Base-by-base conservation (phyloP, 2,888 invertebrate genomes). In the Andrena marginata region DNA sequence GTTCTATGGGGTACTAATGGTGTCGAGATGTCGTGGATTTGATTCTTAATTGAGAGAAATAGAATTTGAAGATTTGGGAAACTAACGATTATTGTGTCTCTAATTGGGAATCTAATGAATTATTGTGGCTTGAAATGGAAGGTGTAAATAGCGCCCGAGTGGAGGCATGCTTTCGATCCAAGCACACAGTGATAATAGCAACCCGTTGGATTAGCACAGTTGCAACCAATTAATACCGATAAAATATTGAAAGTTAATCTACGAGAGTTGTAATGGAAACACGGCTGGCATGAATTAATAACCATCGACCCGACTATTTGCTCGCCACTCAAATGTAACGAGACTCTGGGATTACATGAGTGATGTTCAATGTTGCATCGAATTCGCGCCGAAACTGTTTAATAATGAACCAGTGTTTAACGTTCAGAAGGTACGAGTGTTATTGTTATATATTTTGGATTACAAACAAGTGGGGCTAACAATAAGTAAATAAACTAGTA, bases 201-300 rank as follows among this genome's bases (percentile, higher is more conserved):
- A 8, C 60, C 8, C 31, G 33, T 8, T 4, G 20, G 31, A 42
- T 31, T 33, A 62, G 4, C 13, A 20, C 20, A 20, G 10, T 35
- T 33, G 31, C 29, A n/a, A 62, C 35, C 10, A 33, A 33, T 35
- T 8, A 33, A 35, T 35, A 35, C 8, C 20, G 20, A 35, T 62
- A 31, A 62, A 62, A 62, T 62, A 62, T 62, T 62, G 33, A 62
- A 62, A 35, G 10, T 20, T 20, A 62, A 62, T 62, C 10, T 69
- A 10, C 33, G 33, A 13, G 20, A 62, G 20, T 35, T 35, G 20
- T 62, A 62, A 62, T 20, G 33, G 31, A n/a, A 33, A n/a, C 31
- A 8, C n/a, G 31, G 60, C 0, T 7, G 8, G 16, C n/a, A 20
- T 62, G 62, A 62, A 62, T 33, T 35, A 62, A 62, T 62, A 62